These are phyloP conservation scores for Harlomillsia oculata DNA, from an alignment of 1,140 invertebrate genomes.

Conservation along the genomic window DNA sequence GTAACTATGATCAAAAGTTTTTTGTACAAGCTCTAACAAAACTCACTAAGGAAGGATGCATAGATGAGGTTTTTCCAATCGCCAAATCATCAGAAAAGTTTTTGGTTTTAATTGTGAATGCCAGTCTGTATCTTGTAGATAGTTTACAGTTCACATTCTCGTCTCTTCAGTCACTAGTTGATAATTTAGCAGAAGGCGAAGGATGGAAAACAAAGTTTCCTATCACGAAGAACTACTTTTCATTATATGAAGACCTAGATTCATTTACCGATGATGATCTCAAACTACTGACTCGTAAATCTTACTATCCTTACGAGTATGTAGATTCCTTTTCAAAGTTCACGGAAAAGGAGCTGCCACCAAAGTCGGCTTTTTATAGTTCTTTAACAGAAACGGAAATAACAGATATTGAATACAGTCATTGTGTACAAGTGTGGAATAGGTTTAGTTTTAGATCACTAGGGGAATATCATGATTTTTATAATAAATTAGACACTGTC, in stretches of 20 bases:
- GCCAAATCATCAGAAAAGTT: conserved; percentile 12
- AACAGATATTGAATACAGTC: conserved; percentile 29
- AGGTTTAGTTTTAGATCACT: conserved; percentile 38
- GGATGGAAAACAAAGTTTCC: too few species aligned
- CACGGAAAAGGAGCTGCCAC: neutral
- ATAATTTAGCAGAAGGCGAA: neutral
- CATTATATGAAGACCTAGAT: neutral
- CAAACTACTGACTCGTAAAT: neutral
- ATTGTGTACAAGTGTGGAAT: conserved; percentile 33
- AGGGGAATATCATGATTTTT: conserved; percentile 42
- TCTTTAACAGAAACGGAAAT: neutral
- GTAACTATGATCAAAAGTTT: conserved; percentile 13
- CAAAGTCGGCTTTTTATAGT: neutral
- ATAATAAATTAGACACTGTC: conserved; percentile 41
- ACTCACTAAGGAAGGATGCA: neutral
- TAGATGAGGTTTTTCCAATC: neutral
- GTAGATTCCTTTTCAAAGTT: conserved; percentile 3
- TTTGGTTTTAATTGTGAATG: neutral
- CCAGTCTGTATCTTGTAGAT: conserved; percentile 7
- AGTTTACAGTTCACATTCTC: neutral
- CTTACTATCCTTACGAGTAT: neutral
- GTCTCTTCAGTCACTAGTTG: neutral
- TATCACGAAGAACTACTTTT: neutral
- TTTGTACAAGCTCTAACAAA: neutral
- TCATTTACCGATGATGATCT: too few species aligned